Evolutionary conservation across 2,113 vertebrate genomes (phyloP).

Genomic region (Himantopus leucocephalus): DNA sequence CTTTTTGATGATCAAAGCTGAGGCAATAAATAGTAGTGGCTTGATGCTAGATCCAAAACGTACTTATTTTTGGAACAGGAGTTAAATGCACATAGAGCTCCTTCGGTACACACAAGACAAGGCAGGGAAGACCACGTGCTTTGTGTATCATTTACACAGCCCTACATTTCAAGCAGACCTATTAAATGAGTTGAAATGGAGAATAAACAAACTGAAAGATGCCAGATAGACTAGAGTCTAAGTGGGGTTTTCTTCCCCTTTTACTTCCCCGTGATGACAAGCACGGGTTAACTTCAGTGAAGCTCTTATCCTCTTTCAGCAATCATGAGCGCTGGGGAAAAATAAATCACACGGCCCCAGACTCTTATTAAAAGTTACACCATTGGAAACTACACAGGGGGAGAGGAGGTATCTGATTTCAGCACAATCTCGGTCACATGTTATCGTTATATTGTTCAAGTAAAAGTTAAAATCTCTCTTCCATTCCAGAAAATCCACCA

Average conservation of each 20-base stretch:
- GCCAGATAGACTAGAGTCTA: not conserved
- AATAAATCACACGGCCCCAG: slow-evolving; percentile 65
- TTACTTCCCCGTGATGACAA: not conserved
- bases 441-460: slow-evolving; percentile 40
- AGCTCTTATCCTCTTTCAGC: slow-evolving; percentile 61
- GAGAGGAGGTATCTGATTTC: slow-evolving; percentile 63
- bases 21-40: slow-evolving; percentile 41
- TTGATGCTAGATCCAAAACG: not conserved
- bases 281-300: slow-evolving; percentile 47
- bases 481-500: slow-evolving; percentile 4
- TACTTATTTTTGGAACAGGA: slow-evolving; percentile 10
- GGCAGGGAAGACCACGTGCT: not conserved
- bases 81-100: not conserved
- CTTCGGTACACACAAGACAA: not conserved
- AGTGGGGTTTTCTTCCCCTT: not conserved
- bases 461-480: slow-evolving; percentile 18
- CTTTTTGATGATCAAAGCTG: slow-evolving; percentile 50
- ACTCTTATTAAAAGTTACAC: slow-evolving; percentile 69
- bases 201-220: not conserved
- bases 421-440: slow-evolving; percentile 38
- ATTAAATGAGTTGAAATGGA: not conserved
- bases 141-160: not conserved
- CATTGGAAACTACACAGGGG: slow-evolving; percentile 38
- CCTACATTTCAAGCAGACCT: not conserved
- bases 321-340: slow-evolving; percentile 38